Percentiles rank a stretch among this genome's conserved stretches.
phyloP scores from a whole-genome alignment of 2,113 vertebrate species.

The Leptobrachium leishanense region DNA sequence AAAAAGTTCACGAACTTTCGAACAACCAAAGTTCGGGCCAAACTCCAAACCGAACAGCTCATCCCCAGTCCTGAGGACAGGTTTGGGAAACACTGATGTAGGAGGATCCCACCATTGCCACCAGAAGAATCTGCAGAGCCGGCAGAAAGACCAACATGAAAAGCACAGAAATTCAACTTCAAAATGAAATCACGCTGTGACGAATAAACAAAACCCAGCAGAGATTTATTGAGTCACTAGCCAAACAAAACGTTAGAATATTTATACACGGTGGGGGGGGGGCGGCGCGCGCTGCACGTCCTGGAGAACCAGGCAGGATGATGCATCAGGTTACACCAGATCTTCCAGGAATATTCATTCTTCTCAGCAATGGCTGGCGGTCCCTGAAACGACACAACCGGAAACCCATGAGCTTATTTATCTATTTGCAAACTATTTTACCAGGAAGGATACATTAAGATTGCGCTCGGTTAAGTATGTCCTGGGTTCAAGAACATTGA shows the following conservation, averaged over 20 bases:
- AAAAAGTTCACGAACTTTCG: too few relatives aligned
- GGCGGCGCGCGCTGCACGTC: not conserved
- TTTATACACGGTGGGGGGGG: not conserved
- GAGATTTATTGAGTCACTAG: conserved; percentile 18
- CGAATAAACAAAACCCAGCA: conserved; percentile 5
- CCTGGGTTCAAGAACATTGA: too few relatives aligned
- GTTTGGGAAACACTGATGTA: too few relatives aligned
- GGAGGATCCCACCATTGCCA: too few relatives aligned
- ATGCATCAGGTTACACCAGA: not conserved
- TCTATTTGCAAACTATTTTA: too few relatives aligned
- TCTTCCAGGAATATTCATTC: not conserved
- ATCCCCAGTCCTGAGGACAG: too few relatives aligned
- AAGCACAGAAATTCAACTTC: not conserved
- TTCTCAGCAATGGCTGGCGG: conserved; percentile 52
- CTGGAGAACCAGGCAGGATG: not conserved
- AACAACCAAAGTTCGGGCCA: too few relatives aligned
- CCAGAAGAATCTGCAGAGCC: too few relatives aligned
- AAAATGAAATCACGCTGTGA: conserved; percentile 17
- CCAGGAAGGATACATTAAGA: too few relatives aligned
- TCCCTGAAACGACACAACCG: conserved; percentile 46
- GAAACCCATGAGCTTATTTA: not conserved
- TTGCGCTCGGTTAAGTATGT: too few relatives aligned
- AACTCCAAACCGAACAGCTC: too few relatives aligned
- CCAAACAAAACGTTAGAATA: conserved; percentile 19
- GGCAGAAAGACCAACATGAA: too few relatives aligned